A percentile compares a stretch with the other conserved stretches of the same genome.
Conservation (phyloP, 2,113 vertebrate species). For the Nothobranchius kuhntae region DNA sequence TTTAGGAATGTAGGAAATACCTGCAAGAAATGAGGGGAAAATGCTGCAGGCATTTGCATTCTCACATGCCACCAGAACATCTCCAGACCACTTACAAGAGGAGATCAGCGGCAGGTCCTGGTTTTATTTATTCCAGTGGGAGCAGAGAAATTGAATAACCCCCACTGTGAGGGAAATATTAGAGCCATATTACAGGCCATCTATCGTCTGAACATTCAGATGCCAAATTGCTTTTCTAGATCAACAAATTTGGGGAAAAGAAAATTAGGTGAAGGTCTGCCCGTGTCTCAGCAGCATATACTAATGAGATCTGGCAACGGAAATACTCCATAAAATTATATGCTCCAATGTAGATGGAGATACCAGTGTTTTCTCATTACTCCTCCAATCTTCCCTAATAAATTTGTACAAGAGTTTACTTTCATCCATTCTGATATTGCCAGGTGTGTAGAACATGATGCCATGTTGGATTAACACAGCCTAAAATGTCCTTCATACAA, state of each 20-base stretch:
- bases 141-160: neutral
- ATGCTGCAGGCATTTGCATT: slow-evolving; percentile 1
- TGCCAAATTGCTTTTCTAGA: neutral
- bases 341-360: neutral
- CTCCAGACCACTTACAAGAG: neutral
- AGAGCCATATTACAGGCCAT: neutral
- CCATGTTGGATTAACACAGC: too few relatives aligned
- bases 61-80: slow-evolving; percentile 1
- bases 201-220: neutral
- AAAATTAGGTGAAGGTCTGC: neutral
- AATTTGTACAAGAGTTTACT: neutral
- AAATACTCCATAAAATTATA: neutral
- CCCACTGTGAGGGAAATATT: neutral
- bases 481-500: neutral
- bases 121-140: neutral
- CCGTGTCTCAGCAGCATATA: neutral
- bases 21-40: neutral
- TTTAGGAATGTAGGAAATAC: neutral
- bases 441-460: neutral
- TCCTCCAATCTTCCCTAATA: neutral
- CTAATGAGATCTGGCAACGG: neutral
- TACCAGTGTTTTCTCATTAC: neutral
- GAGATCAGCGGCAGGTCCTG: neutral
- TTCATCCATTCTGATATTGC: neutral
- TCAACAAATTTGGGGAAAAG: neutral